Percentiles rank a stretch among this genome's conserved stretches.
phyloP scores from a whole-genome alignment of 1,140 invertebrate genomes.

The Saccostrea glomerata region DNA sequence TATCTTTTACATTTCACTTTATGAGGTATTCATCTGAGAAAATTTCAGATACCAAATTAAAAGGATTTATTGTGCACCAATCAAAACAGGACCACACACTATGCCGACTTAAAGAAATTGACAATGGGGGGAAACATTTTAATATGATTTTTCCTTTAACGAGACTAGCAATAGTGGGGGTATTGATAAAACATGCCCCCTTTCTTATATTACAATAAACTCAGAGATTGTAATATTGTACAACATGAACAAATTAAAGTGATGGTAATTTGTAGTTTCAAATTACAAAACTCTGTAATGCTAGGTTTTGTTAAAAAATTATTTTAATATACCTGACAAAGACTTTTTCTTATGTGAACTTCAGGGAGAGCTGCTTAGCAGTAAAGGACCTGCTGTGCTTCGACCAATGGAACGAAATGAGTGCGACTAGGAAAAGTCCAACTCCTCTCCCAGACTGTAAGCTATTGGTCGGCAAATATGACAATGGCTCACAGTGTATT shows the following conservation, averaged over 20 bases:
- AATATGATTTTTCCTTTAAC: neutral
- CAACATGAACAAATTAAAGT: neutral
- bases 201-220: neutral
- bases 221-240: neutral
- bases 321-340: neutral
- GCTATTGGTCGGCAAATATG: slow-evolving; percentile 83
- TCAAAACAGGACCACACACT: slow-evolving; percentile 17
- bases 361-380: slow-evolving; percentile 95
- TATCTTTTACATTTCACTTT: slow-evolving; percentile 3
- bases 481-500: slow-evolving; percentile 54
- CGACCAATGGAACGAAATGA: slow-evolving; percentile 93
- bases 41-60: neutral
- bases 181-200: neutral
- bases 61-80: slow-evolving; percentile 19
- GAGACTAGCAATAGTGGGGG: neutral
- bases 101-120: neutral
- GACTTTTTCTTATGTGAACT: slow-evolving; percentile 79
- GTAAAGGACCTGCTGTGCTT: slow-evolving; percentile 94
- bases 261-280: neutral
- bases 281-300: neutral
- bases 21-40: slow-evolving; percentile 1
- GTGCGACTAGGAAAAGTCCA: slow-evolving; percentile 92
- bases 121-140: neutral
- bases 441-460: slow-evolving; percentile 90
- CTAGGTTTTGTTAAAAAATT: neutral